Percentiles rank a stretch among this genome's conserved stretches.
These are phyloP conservation scores for Drosophila gunungcola DNA, from an alignment of 1,140 invertebrate genomes.

Conservation along the genomic window DNA sequence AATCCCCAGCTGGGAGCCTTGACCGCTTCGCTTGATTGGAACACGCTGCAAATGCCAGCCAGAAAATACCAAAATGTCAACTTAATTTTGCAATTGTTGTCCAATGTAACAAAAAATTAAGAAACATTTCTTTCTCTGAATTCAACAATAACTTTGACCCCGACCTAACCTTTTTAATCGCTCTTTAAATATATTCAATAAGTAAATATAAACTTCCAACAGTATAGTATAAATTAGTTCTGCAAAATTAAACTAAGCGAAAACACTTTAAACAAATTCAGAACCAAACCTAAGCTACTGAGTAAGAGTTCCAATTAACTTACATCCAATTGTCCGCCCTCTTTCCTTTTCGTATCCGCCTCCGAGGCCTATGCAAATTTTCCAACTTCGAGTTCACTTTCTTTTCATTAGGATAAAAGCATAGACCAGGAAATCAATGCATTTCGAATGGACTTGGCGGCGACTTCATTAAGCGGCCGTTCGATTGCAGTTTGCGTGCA, in stretches of 20 bases:
- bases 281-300: neutral
- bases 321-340: conserved; percentile 1
- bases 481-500: conserved; percentile 39
- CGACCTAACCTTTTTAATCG: neutral
- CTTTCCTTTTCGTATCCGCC: neutral
- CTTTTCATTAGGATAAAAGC: conserved; percentile 60
- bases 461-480: conserved; percentile 68
- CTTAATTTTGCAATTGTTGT: neutral
- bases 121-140: neutral
- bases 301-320: neutral
- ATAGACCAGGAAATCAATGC: conserved; percentile 62
- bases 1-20: conserved; percentile 36
- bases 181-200: no score
- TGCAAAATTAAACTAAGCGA: no score
- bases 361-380: conserved; percentile 41
- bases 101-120: neutral
- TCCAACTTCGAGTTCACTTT: conserved; percentile 19
- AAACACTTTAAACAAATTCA: neutral
- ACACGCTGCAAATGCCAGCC: conserved; percentile 32
- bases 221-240: no score
- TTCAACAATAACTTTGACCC: neutral
- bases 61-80: conserved; percentile 30
- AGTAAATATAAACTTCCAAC: no score
- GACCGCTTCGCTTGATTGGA: conserved; percentile 36
- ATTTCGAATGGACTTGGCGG: conserved; percentile 60